Evolutionary conservation across 2,113 vertebrate genomes (phyloP), one percentile per base, ranked within the genome.

Genomic region (Hippocampus zosterae): DNA sequence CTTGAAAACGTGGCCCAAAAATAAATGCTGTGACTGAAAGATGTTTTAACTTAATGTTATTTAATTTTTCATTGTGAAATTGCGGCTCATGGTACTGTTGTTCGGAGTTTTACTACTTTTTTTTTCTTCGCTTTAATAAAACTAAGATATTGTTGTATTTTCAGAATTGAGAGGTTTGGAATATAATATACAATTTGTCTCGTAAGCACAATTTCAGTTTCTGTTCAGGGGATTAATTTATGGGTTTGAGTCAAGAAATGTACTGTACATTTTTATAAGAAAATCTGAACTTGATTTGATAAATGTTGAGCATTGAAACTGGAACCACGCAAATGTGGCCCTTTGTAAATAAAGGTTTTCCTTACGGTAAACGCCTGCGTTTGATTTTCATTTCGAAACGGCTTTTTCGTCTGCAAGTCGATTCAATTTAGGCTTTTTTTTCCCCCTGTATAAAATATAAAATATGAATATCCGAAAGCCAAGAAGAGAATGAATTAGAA

Each of bases 331-430:
- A 80, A 84, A 88, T 86, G 83, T 86, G 81, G 82, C 90, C 73
- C 86, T 91, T 92, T 93, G 89, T 92, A 90, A 93, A 92, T 92
- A 93, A 93, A 93, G 90, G 76, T 79, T 92, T 91, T 88, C 85
- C 85, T 88, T 80, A 87, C 79, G 75, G 73, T 81, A 69, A 2
- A 27, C 56, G 16, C 18, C 25, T 23, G 23, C 13, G 16, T 33
- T 29, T 16, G 41, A 25, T 12, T 60, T 23, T 71, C 61, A 18
- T 62, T 59, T 68, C 19, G 9, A 40, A 25, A 59, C 16, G 29
- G 11, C 0, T 53, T 46, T 46, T 23, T 0, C 16, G 44, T 13
- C 15, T 46, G 44, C 15, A 16, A 1, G 4, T 18, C 48, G 7
- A 50, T 50, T 50, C 48, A 18, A 5, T 50, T 19, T 5, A 19